Conservation (phyloP, 2,797 vertebrate species). For the Falco naumanni region DNA sequence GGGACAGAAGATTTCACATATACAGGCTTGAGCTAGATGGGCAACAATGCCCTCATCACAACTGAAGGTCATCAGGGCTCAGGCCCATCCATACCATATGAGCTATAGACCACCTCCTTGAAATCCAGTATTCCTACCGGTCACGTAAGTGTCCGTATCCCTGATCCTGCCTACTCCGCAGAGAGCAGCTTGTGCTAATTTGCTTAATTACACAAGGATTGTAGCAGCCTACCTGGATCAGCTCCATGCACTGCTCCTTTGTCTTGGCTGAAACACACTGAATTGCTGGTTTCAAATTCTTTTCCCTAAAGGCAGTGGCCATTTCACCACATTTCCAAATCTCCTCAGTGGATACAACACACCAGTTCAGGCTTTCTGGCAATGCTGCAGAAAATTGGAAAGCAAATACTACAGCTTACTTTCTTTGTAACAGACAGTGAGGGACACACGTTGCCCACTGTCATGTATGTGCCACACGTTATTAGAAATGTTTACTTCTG, state of each 20-base stretch:
- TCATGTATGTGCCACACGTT: not conserved
- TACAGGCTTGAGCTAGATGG: not conserved
- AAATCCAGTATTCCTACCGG: not conserved
- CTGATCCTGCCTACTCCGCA: not conserved
- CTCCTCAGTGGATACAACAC: constrained; percentile 86
- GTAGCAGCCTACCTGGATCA: constrained; percentile 71
- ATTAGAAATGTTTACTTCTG: not conserved
- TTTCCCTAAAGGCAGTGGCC: constrained; percentile 79
- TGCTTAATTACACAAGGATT: not conserved
- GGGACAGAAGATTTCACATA: not conserved
- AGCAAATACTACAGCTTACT: not conserved
- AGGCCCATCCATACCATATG: not conserved
- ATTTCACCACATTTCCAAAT: constrained; percentile 90
- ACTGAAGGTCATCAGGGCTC: not conserved
- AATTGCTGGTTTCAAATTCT: constrained; percentile 83
- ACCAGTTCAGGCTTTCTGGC: constrained; percentile 86
- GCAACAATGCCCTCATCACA: not conserved
- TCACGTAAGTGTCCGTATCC: not conserved
- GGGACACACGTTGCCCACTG: not conserved
- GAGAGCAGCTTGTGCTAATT: not conserved
- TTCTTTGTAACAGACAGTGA: not conserved
- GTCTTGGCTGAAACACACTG: constrained; percentile 85
- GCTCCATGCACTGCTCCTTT: constrained; percentile 84
- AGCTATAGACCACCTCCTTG: not conserved
- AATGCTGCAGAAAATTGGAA: constrained; percentile 67